These are phyloP conservation scores for Elysia crispata DNA, from an alignment of 2,888 invertebrate genomes.

Conservation along the genomic window DNA sequence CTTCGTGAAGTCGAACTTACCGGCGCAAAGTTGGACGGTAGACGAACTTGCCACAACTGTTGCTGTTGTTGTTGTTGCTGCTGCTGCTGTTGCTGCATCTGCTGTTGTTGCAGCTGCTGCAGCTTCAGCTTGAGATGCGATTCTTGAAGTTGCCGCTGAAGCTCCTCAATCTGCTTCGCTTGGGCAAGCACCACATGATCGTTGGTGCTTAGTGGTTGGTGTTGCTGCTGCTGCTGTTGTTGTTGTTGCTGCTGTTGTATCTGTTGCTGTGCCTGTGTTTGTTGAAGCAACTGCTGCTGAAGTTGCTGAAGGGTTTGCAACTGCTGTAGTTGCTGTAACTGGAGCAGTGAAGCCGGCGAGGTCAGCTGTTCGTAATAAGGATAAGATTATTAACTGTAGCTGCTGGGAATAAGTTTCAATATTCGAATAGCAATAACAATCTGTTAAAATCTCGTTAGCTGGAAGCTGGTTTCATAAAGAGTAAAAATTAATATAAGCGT, in stretches of 20 bases:
- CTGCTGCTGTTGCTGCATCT: constrained; percentile 56
- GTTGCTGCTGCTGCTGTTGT: constrained; percentile 43
- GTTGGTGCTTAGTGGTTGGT: constrained; percentile 51
- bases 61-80: constrained; percentile 81
- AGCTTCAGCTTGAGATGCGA: constrained; percentile 66
- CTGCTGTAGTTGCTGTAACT: constrained; percentile 52
- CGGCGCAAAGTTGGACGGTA: constrained; percentile 49
- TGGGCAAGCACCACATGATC: constrained; percentile 82
- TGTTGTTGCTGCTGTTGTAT: constrained; percentile 54
- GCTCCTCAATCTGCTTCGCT: constrained; percentile 90
- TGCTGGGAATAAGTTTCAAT: neutral
- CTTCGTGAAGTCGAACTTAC: no score
- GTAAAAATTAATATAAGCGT: neutral
- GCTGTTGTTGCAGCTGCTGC: constrained; percentile 61
- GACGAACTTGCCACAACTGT: constrained; percentile 44
- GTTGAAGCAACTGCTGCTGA: constrained; percentile 76
- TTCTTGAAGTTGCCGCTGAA: constrained; percentile 83
- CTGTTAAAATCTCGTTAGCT: neutral
- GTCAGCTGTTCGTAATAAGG: constrained; percentile 37
- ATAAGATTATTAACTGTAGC: no score
- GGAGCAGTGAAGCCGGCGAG: constrained; percentile 46
- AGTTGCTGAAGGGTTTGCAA: constrained; percentile 56
- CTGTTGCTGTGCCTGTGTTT: constrained; percentile 63
- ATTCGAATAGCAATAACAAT: no score
- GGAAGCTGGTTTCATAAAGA: no score